Evolutionary conservation across 1,140 invertebrate genomes (phyloP).

Genomic region (Triops longicaudatus): DNA sequence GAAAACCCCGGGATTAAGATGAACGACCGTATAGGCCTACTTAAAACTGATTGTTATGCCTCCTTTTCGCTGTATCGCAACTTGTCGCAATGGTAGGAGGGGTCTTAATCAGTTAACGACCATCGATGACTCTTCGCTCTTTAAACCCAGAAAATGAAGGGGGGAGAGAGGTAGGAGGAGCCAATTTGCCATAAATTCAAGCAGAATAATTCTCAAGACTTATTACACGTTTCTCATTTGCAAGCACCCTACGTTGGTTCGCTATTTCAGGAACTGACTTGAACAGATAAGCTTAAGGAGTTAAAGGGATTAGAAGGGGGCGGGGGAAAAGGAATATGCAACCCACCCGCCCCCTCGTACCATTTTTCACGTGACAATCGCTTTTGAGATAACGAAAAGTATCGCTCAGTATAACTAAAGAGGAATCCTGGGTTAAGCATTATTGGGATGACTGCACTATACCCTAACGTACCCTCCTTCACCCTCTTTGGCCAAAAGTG

Average conservation of each 20-base stretch:
- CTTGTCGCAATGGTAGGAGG: neutral
- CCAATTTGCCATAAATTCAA: neutral
- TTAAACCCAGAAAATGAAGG: neutral
- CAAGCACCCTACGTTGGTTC: neutral
- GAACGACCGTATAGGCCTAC: slow-evolving; percentile 2
- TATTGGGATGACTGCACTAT: neutral
- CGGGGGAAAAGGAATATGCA: neutral
- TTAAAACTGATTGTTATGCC: slow-evolving; percentile 4
- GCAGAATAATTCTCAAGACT: neutral
- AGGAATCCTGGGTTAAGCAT: neutral
- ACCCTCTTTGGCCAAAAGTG: neutral
- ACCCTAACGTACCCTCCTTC: neutral
- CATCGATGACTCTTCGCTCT: neutral
- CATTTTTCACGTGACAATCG: slow-evolving; percentile 5
- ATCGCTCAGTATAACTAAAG: neutral
- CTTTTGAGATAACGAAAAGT: neutral
- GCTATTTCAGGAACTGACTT: neutral
- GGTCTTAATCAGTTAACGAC: neutral
- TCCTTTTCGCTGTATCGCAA: neutral
- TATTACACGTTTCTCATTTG: neutral
- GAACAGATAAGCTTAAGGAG: neutral
- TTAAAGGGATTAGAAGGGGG: too few species aligned
- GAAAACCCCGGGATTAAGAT: neutral
- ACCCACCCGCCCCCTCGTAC: neutral
- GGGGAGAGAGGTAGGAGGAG: neutral